Conservation (phyloP, 2,797 vertebrate genomes). For the Gymnothorax javanicus region DNA sequence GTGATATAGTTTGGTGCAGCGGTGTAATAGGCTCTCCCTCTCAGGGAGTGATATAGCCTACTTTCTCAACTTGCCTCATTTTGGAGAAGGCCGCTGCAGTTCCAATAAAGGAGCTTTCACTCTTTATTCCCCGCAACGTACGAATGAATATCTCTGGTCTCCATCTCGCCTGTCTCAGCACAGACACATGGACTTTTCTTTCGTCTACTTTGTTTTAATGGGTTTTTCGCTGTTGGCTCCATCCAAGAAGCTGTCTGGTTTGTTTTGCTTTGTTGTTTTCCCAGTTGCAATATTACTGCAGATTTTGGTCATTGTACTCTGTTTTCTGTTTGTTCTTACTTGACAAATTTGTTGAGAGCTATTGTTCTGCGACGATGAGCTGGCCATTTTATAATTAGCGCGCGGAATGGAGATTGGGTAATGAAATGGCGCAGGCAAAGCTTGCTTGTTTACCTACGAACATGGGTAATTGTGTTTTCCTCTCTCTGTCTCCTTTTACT, state of each 20-base stretch:
- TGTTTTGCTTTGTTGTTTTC: slow-evolving; percentile 1
- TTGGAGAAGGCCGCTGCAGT: background rate
- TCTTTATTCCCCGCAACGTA: background rate
- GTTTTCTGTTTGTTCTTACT: background rate
- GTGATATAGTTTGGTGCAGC: background rate
- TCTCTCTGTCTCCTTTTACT: background rate
- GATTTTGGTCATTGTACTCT: background rate
- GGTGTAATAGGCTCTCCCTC: background rate
- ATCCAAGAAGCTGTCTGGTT: background rate
- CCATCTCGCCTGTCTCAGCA: background rate
- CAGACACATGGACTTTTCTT: background rate
- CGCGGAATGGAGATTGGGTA: background rate
- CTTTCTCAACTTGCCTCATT: slow-evolving; percentile 1
- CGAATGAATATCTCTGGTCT: background rate
- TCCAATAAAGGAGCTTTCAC: background rate
- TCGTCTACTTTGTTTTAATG: background rate
- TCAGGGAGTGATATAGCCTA: background rate
- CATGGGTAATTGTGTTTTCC: slow-evolving; percentile 34
- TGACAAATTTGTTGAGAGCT: background rate
- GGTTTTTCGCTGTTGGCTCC: background rate
- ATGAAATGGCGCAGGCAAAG: background rate
- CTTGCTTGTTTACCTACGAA: background rate
- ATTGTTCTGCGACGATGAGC: background rate
- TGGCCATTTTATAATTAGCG: background rate
- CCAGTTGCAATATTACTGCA: background rate